A percentile compares a stretch with the other conserved stretches of the same genome.
phyloP scores from a whole-genome alignment of 2,113 vertebrate genomes.

The Amblyopsis rosae region DNA sequence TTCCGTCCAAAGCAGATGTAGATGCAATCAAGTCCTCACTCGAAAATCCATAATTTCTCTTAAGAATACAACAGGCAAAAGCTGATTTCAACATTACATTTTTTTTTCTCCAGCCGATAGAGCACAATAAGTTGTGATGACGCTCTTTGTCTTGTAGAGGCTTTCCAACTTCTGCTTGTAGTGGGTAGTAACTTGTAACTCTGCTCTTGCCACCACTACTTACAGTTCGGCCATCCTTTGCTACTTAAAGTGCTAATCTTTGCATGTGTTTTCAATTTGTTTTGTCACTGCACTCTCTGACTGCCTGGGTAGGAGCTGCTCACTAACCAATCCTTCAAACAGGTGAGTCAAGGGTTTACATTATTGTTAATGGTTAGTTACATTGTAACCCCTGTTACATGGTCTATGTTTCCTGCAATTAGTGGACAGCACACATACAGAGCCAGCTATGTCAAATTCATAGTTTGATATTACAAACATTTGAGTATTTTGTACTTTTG shows the following conservation, averaged over 20 bases:
- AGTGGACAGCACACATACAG: background rate
- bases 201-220: constrained; percentile 45
- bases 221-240: constrained; percentile 30
- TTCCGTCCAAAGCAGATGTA: constrained; percentile 50
- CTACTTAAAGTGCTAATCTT: constrained; percentile 73
- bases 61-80: constrained; percentile 6
- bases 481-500: background rate
- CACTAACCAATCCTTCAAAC: constrained; percentile 91
- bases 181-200: constrained; percentile 39
- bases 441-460: background rate
- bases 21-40: constrained; percentile 45
- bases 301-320: constrained; percentile 91
- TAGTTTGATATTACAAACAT: background rate
- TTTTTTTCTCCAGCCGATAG: background rate
- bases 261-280: constrained; percentile 84
- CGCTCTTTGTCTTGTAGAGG: constrained; percentile 11
- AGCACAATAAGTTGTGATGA: constrained; percentile 43
- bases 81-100: constrained; percentile 7
- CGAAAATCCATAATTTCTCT: constrained; percentile 22
- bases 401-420: constrained; percentile 28
- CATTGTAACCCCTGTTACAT: constrained; percentile 12
- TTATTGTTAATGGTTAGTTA: constrained; percentile 17
- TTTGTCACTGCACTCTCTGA: constrained; percentile 78
- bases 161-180: constrained; percentile 54
- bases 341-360: constrained; percentile 82